Percentiles rank a stretch among this genome's conserved stretches.
Conservation (phyloP, 2,113 vertebrate species). For the Hassar affinis region DNA sequence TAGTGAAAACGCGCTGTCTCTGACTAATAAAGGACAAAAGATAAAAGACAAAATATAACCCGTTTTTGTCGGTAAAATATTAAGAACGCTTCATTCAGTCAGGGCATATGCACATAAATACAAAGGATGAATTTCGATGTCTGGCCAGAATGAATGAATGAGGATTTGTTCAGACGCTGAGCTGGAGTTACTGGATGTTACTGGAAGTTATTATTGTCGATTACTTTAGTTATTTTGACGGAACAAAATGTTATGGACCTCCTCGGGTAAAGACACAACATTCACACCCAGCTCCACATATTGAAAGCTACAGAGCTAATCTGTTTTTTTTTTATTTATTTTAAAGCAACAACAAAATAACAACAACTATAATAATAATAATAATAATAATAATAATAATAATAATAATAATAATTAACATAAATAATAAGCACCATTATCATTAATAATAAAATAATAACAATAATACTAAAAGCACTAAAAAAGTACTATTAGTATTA, state of each 20-base stretch:
- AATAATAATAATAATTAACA: background rate
- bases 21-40: background rate
- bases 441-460: background rate
- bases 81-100: background rate
- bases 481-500: background rate
- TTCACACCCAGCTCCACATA: conserved; percentile 53
- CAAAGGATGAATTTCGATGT: background rate
- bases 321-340: background rate
- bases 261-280: conserved; percentile 38
- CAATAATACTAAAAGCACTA: too few species aligned
- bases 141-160: background rate
- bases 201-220: background rate
- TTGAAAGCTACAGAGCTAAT: conserved; percentile 10
- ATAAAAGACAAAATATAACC: background rate
- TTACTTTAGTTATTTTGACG: conserved; percentile 51
- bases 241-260: conserved; percentile 60
- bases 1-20: background rate
- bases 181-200: background rate
- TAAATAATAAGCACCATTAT: background rate
- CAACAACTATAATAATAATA: conserved; percentile 4
- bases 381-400: background rate
- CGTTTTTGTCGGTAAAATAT: background rate
- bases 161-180: background rate
- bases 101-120: background rate
- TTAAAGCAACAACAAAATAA: too few species aligned